Base-by-base conservation (phyloP, 2,888 invertebrate species). In the Galerucella calmariensis region DNA sequence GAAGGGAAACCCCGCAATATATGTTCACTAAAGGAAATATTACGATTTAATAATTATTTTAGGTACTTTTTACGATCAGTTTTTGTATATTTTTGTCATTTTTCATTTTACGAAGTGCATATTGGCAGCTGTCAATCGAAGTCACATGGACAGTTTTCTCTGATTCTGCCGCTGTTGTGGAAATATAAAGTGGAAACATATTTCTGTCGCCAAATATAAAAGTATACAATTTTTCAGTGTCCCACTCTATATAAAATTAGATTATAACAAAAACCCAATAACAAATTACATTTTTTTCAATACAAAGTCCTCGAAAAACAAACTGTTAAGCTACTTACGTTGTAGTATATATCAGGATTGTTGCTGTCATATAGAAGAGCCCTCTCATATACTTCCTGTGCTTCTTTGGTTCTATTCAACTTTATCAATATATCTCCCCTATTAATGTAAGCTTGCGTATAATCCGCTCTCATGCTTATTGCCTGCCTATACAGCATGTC, bases 391-490 rank as follows among this genome's bases (percentile, higher is more conserved):
- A 97, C 97, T 85, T 96, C 95, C 86, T 97, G 95, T 0, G 98
- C 98, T 87, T 98, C 97, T 82, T 94, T 93, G 0, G 97, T 96
- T 81, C 97, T 93, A 88, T 97, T 97, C 83, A 98, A 89, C 88
- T 97, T 97, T 87, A 98, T 96, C 79, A 98, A 90, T 84, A 98
- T 95, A 88, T 98, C 98, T 0, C 98, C 98, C 73, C 98, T 92
- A 89, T 98, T 98, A 81, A 98, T 98, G 86, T 98, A 98, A 10
- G 98, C 98, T 87, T 97, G 95, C 0, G 96, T 93, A 86, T 97
- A 97, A 89, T 98, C 98, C 0, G 97, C 94, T 79, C 98, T 90
- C 98, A 98, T 98, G 85, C 97, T 97, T 80, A 98, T 98, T 12
- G 98, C 98, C 87, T 97, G 97, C 75, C 97, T 90, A 85, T 98